A percentile compares a stretch with the other conserved stretches of the same genome.
phyloP scores from a whole-genome alignment of 2,888 invertebrate genomes.

The Lasioglossum marginatum region DNA sequence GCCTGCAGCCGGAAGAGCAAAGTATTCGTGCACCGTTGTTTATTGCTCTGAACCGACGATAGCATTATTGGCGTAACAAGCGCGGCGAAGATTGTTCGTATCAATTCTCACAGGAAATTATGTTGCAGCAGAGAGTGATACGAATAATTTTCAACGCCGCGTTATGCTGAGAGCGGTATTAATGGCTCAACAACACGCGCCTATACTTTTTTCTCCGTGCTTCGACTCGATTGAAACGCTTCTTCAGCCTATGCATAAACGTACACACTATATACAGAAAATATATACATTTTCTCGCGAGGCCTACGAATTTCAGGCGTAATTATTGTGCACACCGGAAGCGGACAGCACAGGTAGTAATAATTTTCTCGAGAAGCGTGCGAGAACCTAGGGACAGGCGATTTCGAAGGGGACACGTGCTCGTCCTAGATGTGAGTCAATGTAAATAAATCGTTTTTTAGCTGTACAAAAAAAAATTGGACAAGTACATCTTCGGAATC shows the following conservation, averaged over 20 bases:
- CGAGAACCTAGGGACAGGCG: slow-evolving; percentile 34
- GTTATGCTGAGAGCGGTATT: not conserved
- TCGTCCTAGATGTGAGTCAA: slow-evolving; percentile 48
- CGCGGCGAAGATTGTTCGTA: not conserved
- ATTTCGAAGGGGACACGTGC: slow-evolving; percentile 55
- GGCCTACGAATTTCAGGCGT: slow-evolving; percentile 25
- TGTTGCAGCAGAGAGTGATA: not conserved
- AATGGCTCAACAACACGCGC: not conserved
- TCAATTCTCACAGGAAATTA: not conserved
- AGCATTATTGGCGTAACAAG: not conserved
- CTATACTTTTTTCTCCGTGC: not conserved
- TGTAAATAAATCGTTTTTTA: slow-evolving; percentile 66
- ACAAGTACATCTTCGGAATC: slow-evolving; percentile 65
- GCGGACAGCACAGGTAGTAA: not conserved
- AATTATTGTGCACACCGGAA: slow-evolving; percentile 4
- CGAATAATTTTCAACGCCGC: not conserved
- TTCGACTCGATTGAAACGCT: not conserved
- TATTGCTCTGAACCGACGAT: not conserved
- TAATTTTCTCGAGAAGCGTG: slow-evolving; percentile 23
- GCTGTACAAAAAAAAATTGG: slow-evolving; percentile 38
- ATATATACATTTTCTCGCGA: not conserved
- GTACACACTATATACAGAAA: not conserved
- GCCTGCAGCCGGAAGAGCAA: not conserved
- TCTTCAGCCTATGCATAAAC: not conserved
- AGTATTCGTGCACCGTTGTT: not conserved